Evolutionary conservation across 1,140 invertebrate genomes (phyloP), one percentile per base, ranked within the genome.

Genomic region (Teleogryllus occipitalis): DNA sequence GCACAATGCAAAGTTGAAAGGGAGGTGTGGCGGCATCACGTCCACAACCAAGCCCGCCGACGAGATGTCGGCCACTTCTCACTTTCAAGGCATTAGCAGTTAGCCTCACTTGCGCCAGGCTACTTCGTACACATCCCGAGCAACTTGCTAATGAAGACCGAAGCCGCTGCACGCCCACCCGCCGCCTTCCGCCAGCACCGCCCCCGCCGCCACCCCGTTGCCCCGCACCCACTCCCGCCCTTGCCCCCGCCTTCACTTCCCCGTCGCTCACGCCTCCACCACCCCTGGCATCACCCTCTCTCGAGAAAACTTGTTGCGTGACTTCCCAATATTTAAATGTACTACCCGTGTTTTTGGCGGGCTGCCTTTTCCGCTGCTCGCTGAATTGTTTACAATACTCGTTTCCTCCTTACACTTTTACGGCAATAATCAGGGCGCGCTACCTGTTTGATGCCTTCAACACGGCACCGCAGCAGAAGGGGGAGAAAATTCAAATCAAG

Each of bases 371-470:
- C 54, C 54, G 54, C 54, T 65, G 54, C 54, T 65, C 18, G 54
- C 54, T 65, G 54, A 65, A 65, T 65, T 65, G 54, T 65, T 65
- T 65, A 65, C 54, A 65, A 65, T 65, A 65, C 54, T 65, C 54
- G 54, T 65, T 65, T 65, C 54, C 54, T 65, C 54, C 54, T 65
- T 65, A 65, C 54, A 65, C 54, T 65, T 65, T 65, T 65, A 65
- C 54, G 54, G 54, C 54, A 65, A 65, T 65, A 65, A 65, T 65
- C 54, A 65, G 54, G 18, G 54, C 54, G 54, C 54, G 54, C 54
- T 65, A 7, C 54, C 54, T 65, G 54, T 65, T 65, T 65, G 54
- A 65, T 65, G 54, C 54, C 54, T 65, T 65, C 54, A 65, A 18
- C 54, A 65, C 54, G 54, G 54, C 54, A 65, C 10, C 54, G 10